phyloP scores from a whole-genome alignment of 37 sponge, comb jelly and placozoan species.

The Geodia barretti region DNA sequence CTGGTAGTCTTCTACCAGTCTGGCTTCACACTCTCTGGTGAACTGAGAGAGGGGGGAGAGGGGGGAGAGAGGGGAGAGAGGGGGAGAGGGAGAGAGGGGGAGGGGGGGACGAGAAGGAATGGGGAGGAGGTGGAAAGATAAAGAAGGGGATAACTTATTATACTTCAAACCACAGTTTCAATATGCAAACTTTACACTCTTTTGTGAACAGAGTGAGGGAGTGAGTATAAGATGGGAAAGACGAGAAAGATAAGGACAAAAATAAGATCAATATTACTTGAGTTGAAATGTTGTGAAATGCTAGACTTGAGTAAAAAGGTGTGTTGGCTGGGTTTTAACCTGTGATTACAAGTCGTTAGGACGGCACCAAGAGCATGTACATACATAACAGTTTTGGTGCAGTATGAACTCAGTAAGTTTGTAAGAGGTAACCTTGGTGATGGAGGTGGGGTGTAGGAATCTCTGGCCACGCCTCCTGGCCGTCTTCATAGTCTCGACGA shows the following conservation, averaged over 20 bases:
- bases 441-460: conserved; percentile 56
- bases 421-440: conserved; percentile 37
- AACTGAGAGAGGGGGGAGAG: conserved; percentile 25
- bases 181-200: no score
- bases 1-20: conserved; percentile 45
- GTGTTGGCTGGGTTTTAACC: no score
- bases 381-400: neutral
- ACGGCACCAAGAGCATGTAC: neutral
- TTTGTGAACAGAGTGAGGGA: no score
- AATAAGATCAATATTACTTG: no score
- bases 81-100: neutral
- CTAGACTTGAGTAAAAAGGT: no score
- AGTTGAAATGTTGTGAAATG: no score
- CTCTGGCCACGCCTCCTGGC: conserved; percentile 35
- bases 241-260: no score
- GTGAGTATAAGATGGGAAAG: no score
- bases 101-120: neutral
- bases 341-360: no score
- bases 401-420: neutral
- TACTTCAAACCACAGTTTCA: no score
- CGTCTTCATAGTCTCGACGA: conserved; percentile 10
- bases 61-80: neutral
- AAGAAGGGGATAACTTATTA: neutral
- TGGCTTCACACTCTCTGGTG: conserved; percentile 57
- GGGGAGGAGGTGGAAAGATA: neutral